Evolutionary conservation across 2,113 vertebrate genomes (phyloP).

Genomic region (Sinocyclocheilus anshuiensis): DNA sequence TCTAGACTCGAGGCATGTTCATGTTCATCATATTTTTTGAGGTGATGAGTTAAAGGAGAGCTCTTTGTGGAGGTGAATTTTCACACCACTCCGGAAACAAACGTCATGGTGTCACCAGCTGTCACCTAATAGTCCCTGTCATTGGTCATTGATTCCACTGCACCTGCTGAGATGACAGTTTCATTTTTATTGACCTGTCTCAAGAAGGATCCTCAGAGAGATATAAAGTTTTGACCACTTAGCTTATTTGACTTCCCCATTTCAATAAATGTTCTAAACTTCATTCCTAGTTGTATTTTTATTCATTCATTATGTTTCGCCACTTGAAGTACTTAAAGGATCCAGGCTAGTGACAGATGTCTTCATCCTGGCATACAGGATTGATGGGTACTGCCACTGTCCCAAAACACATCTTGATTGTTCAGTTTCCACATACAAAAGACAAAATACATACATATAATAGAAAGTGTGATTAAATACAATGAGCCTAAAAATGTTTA

Average conservation of each 20-base stretch:
- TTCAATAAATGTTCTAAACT: slow-evolving; percentile 43
- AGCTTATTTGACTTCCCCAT: neutral
- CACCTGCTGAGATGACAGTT: slow-evolving; percentile 51
- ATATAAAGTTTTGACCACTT: slow-evolving; percentile 23
- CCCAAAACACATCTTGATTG: no score
- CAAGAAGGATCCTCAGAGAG: slow-evolving; percentile 54
- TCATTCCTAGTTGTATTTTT: slow-evolving; percentile 45
- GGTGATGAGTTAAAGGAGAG: slow-evolving; percentile 3
- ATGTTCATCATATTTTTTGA: slow-evolving; percentile 16
- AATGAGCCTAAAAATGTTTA: no score
- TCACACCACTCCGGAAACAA: slow-evolving; percentile 42
- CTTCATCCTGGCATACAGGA: no score
- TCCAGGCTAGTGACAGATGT: no score
- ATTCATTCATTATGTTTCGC: slow-evolving; percentile 34
- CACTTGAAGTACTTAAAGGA: slow-evolving; percentile 11
- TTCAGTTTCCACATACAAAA: no score
- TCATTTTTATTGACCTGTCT: slow-evolving; percentile 61
- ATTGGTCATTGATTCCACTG: slow-evolving; percentile 60
- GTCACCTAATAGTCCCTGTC: slow-evolving; percentile 63
- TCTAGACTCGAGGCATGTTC: neutral
- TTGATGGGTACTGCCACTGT: no score
- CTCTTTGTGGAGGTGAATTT: slow-evolving; percentile 53
- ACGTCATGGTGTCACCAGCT: slow-evolving; percentile 63
- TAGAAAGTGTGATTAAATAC: no score
- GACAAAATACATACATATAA: no score